phyloP scores from a whole-genome alignment of 2,113 vertebrate genomes.

The Archocentrus centrarchus region DNA sequence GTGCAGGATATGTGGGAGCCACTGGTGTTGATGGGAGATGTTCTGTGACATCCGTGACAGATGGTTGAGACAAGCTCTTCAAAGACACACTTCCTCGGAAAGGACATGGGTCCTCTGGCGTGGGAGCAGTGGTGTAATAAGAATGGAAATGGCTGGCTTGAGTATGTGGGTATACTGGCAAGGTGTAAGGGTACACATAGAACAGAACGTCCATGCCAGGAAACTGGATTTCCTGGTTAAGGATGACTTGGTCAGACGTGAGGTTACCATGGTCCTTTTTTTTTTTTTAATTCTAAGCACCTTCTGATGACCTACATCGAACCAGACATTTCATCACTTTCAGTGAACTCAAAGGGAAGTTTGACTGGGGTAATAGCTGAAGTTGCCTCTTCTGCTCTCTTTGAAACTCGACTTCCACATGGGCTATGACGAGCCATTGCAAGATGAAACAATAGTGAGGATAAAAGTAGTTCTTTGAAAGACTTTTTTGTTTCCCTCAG shows the following conservation, averaged over 20 bases:
- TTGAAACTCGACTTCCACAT: slow-evolving; percentile 54
- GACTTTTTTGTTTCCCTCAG: slow-evolving; percentile 64
- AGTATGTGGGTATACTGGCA: slow-evolving; percentile 66
- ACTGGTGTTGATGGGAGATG: slow-evolving; percentile 51
- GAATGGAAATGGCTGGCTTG: slow-evolving; percentile 60
- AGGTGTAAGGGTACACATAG: slow-evolving; percentile 60
- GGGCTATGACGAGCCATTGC: slow-evolving; percentile 44
- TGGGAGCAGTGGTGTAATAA: slow-evolving; percentile 22
- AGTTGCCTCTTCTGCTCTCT: slow-evolving; percentile 12
- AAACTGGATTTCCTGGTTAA: slow-evolving; percentile 70
- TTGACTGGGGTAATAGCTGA: slow-evolving; percentile 24
- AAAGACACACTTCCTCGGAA: slow-evolving; percentile 63
- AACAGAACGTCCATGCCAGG: slow-evolving; percentile 66
- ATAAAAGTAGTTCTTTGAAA: slow-evolving; percentile 73
- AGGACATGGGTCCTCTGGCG: slow-evolving; percentile 55
- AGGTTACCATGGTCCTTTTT: slow-evolving; percentile 60
- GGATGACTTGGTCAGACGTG: slow-evolving; percentile 65
- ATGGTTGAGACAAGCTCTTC: slow-evolving; percentile 75
- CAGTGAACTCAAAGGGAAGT: slow-evolving; percentile 20
- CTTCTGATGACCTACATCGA: slow-evolving; percentile 45
- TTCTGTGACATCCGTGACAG: slow-evolving; percentile 69
- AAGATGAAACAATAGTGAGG: slow-evolving; percentile 76
- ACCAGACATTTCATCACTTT: slow-evolving; percentile 23
- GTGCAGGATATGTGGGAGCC: slow-evolving; percentile 24
- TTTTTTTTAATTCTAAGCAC: slow-evolving; percentile 32